Evolutionary conservation across 2,888 invertebrate genomes (phyloP), one percentile per base, ranked within the genome.

Genomic region (Agapostemon virescens): DNA sequence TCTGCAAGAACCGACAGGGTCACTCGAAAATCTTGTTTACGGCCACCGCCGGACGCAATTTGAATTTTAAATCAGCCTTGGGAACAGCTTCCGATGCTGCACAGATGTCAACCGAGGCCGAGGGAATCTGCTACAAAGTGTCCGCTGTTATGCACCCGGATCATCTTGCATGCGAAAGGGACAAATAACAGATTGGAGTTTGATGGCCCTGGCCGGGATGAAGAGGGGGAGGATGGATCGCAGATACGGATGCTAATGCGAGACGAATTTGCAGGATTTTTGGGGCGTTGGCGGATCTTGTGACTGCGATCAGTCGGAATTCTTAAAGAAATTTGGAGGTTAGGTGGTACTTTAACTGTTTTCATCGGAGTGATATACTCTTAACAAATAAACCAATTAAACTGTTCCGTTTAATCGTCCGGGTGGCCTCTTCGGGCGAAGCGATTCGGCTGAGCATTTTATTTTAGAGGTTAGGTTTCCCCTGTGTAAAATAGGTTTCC

Each of bases 1-100:
- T 98, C 97, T 98, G 86, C 26, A 71, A 86, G 64, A 58, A 67
- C 17, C 9, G 55, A 26, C 15, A 13, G 6, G 26, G 66, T 71
- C 58, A 36, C 15, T 42, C 55, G 38, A 45, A n/a, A 76, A 61
- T 61, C 36, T n/a, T 63, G 66, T 72, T 67, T 71, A 42, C 70
- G 42, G n/a, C 33, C 5, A 20, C n/a, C 20, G 36, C 49, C 49
- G 20, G 42, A 4, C 36, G 52, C 13, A 42, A 72, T 69, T 71
- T 78, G 79, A 79, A 79, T 79, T 79, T 79, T 36, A 79, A 52
- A 77, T 78, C 40, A 63, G n/a, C 33, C 7, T 15, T 4, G 20
- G n/a, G 13, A 26, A 38, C 42, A 52, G 40, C 17, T 52, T 30
- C 15, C 26, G 20, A 6, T 9, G 67, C 13, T 33, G 68, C 45